Evolutionary conservation across 2,888 invertebrate species (phyloP).

Genomic region (Mantis religiosa): DNA sequence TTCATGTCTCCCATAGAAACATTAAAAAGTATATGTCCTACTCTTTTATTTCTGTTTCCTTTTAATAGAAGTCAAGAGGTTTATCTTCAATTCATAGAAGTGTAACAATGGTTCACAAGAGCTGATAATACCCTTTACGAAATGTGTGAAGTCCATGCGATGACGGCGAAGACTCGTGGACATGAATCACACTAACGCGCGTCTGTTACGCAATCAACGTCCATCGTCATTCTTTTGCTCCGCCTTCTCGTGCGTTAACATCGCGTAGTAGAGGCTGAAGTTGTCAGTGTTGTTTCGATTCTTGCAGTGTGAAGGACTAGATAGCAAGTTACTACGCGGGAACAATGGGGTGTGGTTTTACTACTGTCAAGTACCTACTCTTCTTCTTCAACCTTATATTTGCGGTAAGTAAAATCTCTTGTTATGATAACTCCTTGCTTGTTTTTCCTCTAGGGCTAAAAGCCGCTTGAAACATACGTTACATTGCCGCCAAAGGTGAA

Average conservation of each 20-base stretch:
- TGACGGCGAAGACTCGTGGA: not conserved
- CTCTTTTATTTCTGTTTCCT: too few relatives aligned
- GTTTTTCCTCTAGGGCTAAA: too few relatives aligned
- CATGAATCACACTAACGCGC: not conserved
- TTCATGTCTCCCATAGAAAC: too few relatives aligned
- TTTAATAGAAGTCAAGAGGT: too few relatives aligned
- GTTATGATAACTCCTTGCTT: too few relatives aligned
- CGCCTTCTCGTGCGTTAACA: not conserved
- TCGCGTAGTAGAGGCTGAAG: not conserved
- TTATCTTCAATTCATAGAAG: too few relatives aligned
- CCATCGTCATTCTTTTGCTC: not conserved
- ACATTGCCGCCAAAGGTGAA: too few relatives aligned
- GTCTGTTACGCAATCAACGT: not conserved
- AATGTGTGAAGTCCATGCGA: not conserved
- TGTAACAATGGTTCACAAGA: too few relatives aligned
- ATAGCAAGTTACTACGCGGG: not conserved
- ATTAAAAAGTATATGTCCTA: too few relatives aligned
- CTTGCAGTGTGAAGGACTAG: not conserved
- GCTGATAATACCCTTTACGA: too few relatives aligned
- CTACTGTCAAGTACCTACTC: slow-evolving; percentile 26
- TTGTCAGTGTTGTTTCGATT: not conserved
- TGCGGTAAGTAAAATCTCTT: slow-evolving; percentile 19
- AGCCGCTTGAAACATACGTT: too few relatives aligned
- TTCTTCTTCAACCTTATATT: slow-evolving; percentile 29
- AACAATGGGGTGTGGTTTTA: slow-evolving; percentile 26